Evolutionary conservation across 2,113 vertebrate species (phyloP).

Genomic region (Albula glossodonta): DNA sequence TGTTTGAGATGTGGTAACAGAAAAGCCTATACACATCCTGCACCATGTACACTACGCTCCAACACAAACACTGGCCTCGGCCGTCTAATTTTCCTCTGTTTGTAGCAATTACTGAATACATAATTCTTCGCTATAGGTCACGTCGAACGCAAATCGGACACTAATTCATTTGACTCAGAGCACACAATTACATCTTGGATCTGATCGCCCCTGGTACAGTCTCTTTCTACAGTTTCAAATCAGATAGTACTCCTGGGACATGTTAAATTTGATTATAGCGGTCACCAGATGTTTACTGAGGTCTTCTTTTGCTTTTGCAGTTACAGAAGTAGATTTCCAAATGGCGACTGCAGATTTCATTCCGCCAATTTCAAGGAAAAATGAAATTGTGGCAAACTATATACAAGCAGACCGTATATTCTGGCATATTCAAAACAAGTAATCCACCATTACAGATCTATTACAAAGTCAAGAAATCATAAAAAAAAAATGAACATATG

Average conservation of each 20-base stretch:
- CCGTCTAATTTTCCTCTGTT: neutral
- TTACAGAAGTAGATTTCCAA: conserved; percentile 1
- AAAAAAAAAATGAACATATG: neutral
- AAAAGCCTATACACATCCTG: neutral
- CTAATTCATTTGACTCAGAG: neutral
- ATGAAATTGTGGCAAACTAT: neutral
- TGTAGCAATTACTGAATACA: neutral
- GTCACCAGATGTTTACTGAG: conserved; percentile 11
- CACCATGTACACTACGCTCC: neutral
- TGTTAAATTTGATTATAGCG: conserved; percentile 16
- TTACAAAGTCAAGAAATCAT: neutral
- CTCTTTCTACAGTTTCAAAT: conserved; percentile 15
- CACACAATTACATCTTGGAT: neutral
- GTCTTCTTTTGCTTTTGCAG: neutral
- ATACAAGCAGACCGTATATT: neutral
- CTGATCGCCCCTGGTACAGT: neutral
- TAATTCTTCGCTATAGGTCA: neutral
- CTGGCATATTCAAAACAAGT: neutral
- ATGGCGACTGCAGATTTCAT: neutral
- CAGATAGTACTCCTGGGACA: neutral
- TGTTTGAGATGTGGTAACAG: neutral
- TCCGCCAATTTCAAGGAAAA: conserved; percentile 7
- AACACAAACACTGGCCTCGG: neutral
- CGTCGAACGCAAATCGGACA: neutral
- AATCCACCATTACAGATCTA: conserved; percentile 3